Base-by-base conservation (phyloP, 2,797 vertebrate genomes). In the Anas capensis region DNA sequence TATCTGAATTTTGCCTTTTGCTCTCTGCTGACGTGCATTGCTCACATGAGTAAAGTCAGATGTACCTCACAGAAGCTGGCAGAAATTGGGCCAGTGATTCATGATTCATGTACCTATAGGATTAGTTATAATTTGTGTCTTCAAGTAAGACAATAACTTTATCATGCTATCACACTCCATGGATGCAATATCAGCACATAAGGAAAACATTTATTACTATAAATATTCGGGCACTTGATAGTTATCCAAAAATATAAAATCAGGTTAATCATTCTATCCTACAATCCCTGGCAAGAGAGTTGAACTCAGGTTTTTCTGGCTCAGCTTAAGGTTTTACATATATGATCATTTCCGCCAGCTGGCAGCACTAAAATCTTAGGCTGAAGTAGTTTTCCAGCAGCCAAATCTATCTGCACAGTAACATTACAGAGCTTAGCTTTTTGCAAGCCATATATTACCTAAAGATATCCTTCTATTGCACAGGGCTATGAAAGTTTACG, bases 161-260 rank as follows among this genome's bases (percentile, higher is more conserved):
- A 82, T 93, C 87, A 85, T 93, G 49, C 93, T 82, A 56, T 80
- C 87, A 84, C 82, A 92, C 86, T 96, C 88, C 82, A 69, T 61
- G 86, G 90, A 82, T 96, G 90, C 85, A 77, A 79, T 85, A 95
- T 97, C 96, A 94, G 92, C 92, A 97, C 98, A 98, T 93, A 90
- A 97, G 97, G 97, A 97, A 98, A 91, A 87, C 81, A 97, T 97
- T 97, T 97, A 96, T 96, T 96, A 94, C 87, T 97, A 82, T 92
- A 94, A 97, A 96, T 97, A 96, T 91, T 97, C 92, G 26, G 94
- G 95, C 96, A 96, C 95, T 97, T 96, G 95, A 94, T 96, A 93
- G 96, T 95, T 96, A 90, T 92, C 93, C 95, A 97, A 66, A 97
- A 97, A 93, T 79, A 96, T 68, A 96, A 97, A 97, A 96, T 97